Evolutionary conservation across 2,888 invertebrate species (phyloP), one percentile per base, ranked within the genome.

Genomic region (Apodemia mormo): DNA sequence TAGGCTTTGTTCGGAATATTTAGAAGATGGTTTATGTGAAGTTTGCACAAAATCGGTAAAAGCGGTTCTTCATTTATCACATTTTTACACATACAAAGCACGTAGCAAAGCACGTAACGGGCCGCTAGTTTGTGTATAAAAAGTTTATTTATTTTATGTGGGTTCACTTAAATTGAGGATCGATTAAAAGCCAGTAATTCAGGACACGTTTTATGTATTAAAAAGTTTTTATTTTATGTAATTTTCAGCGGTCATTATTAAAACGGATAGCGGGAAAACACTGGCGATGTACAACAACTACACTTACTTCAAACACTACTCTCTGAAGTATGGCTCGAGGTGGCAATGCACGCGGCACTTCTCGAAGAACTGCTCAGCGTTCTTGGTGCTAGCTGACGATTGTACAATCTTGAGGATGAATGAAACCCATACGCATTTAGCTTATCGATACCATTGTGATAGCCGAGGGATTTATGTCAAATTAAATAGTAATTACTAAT

Each of bases 331-430:
- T 0, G 79, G 80, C 2, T 65, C 69, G 0, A 74, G 80, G 22
- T 82, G 80, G 80, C 78, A 77, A 66, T 82, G 82, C 71, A 79
- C 77, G 9, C 78, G 75, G 12, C 79, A 81, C 45, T 76, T 73
- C 74, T 78, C 78, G 0, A 72, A 72, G 68, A 70, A 71, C 10
- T 80, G 80, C 68, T 70, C 68, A 2, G 78, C 79, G 0, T 75
- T 69, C 37, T 58, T 78, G 22, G 56, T 75, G 2, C 22, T 75
- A 10, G 43, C 67, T 8, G 68, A 73, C n/a, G 68, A 75, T 14
- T 68, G 65, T 37, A 69, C 61, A 4, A 40, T 76, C 5, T 3
- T 74, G 22, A 77, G 66, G 61, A 45, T 40, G 5, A 65, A 69
- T 10, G 72, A 70, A 12, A 58, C 14, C 2, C 77, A 78, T 45